These are phyloP conservation scores for Teleogryllus oceanicus DNA, from an alignment of 2,888 invertebrate species.

Conservation along the genomic window DNA sequence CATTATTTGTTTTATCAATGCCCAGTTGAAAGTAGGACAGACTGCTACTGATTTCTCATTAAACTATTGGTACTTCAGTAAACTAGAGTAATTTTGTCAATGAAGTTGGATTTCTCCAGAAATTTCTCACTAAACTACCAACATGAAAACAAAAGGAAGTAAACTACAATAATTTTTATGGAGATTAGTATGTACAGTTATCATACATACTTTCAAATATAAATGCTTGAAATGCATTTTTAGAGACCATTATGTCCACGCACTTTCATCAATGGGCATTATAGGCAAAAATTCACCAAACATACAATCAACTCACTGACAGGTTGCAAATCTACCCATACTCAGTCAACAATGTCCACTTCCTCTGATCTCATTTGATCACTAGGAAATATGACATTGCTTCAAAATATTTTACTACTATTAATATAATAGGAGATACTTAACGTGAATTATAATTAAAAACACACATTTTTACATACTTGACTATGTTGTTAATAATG, in stretches of 20 bases:
- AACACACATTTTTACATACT: conserved; percentile 33
- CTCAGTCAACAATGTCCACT: conserved; percentile 28
- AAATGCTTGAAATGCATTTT: background rate
- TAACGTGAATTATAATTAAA: conserved; percentile 31
- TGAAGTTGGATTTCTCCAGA: too few species aligned
- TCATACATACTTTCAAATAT: conserved; percentile 6
- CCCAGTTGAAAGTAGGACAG: background rate
- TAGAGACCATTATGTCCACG: background rate
- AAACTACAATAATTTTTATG: background rate
- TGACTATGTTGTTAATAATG: conserved; percentile 37
- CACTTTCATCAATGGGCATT: background rate
- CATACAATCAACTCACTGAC: background rate
- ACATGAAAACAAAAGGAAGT: too few species aligned
- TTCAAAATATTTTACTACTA: conserved; percentile 20
- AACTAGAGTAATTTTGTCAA: background rate
- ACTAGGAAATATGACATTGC: conserved; percentile 19
- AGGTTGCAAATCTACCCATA: background rate
- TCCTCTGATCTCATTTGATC: conserved; percentile 11
- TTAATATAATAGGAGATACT: conserved; percentile 35
- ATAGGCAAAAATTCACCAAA: background rate
- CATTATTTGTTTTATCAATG: background rate
- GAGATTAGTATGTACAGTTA: conserved; percentile 4
- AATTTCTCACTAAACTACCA: too few species aligned
- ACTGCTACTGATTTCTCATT: background rate
- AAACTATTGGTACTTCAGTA: background rate